Evolutionary conservation across 2,797 vertebrate species (phyloP).

Genomic region (Rhyacichthys aspro): DNA sequence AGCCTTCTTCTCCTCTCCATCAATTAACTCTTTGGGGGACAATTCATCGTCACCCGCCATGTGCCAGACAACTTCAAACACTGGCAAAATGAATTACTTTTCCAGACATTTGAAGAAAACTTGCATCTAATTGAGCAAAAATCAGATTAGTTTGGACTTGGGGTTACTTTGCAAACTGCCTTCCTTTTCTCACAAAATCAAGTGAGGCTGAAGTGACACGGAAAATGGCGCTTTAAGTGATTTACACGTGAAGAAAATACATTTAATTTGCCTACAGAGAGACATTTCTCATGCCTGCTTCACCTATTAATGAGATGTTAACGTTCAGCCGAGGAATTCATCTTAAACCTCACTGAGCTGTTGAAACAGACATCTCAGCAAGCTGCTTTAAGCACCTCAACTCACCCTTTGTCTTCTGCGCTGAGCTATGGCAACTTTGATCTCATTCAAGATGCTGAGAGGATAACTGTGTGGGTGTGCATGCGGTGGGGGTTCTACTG

Average conservation of each 20-base stretch:
- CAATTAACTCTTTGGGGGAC: conserved; percentile 86
- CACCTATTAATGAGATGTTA: conserved; percentile 60
- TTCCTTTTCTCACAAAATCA: conserved; percentile 23
- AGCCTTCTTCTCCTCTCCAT: conserved; percentile 74
- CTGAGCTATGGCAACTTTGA: conserved; percentile 77
- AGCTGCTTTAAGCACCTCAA: conserved; percentile 57
- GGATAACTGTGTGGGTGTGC: conserved; percentile 42
- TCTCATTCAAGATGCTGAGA: conserved; percentile 63
- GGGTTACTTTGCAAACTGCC: conserved; percentile 34
- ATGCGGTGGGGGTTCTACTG: conserved; percentile 42
- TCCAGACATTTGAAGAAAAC: conserved; percentile 63
- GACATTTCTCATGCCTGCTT: conserved; percentile 37
- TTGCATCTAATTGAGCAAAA: conserved; percentile 46
- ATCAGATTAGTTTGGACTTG: conserved; percentile 41
- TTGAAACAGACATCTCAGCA: conserved; percentile 67
- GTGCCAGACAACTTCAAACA: conserved; percentile 73
- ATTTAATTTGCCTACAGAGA: conserved; percentile 18
- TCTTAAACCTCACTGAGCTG: conserved; percentile 49
- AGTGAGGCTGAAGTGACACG: conserved; percentile 15
- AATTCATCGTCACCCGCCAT: conserved; percentile 75
- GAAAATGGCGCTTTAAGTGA: conserved; percentile 27
- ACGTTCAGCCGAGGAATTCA: conserved; percentile 46
- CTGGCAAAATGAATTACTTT: conserved; percentile 67
- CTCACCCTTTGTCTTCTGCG: conserved; percentile 64
- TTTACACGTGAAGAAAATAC: conserved; percentile 36